Conservation (phyloP, 2,888 invertebrate genomes). For the Perizoma affinitatum region DNA sequence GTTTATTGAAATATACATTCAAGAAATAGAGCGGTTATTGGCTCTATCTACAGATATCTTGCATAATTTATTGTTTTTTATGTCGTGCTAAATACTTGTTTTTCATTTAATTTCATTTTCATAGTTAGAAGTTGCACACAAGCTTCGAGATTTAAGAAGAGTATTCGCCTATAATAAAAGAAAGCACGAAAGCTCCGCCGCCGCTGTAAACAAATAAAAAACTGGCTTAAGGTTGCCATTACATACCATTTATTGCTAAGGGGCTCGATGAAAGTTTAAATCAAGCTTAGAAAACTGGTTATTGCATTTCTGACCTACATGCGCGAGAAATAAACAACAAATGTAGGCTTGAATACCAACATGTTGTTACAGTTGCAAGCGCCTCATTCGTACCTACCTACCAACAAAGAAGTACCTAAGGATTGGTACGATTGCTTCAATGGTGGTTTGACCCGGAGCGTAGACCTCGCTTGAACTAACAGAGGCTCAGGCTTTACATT, state of each 20-base stretch:
- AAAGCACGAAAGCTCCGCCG: constrained; percentile 46
- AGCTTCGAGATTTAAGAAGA: constrained; percentile 2
- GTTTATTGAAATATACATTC: too few relatives aligned
- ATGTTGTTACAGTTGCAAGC: constrained; percentile 17
- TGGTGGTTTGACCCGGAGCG: constrained; percentile 16
- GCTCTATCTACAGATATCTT: too few relatives aligned
- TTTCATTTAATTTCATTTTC: too few relatives aligned
- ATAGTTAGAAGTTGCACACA: not conserved
- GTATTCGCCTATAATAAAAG: constrained; percentile 19
- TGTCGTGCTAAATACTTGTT: too few relatives aligned
- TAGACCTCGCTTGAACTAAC: constrained; percentile 25
- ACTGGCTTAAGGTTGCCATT: constrained; percentile 57
- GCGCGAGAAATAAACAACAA: constrained; percentile 25
- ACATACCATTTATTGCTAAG: constrained; percentile 59
- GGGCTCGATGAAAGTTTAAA: constrained; percentile 64
- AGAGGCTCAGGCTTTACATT: constrained; percentile 28
- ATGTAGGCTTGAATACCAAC: constrained; percentile 25
- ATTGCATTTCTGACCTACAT: constrained; percentile 50
- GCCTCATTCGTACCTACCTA: constrained; percentile 5
- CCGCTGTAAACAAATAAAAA: constrained; percentile 42
- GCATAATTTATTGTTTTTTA: too few relatives aligned
- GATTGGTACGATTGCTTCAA: constrained; percentile 25
- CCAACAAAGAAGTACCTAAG: constrained; percentile 4
- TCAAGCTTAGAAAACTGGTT: constrained; percentile 56
- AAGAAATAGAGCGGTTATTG: too few relatives aligned